Base-by-base conservation (phyloP, 2,888 invertebrate genomes). In the Andrena haemorrhoa region DNA sequence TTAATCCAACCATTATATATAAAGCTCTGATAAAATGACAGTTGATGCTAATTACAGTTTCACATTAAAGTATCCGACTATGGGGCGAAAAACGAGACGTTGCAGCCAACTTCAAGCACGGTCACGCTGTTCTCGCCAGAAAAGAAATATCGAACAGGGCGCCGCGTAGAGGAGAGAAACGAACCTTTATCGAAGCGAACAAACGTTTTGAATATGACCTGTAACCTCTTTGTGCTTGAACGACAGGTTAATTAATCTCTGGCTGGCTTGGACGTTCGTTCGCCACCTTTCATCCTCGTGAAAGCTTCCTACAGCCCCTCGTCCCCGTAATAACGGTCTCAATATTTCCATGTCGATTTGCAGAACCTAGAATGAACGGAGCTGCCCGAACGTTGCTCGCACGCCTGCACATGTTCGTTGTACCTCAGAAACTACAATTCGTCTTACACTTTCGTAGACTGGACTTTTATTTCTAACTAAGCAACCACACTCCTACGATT, bases 161-260 rank as follows among this genome's bases (percentile, higher is more conserved):
- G 47, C 58, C 53, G 20, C 29, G 33, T 33, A 33, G 41, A 41
- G 56, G n/a, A 26, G 58, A 53, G 66, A 75, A 63, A 71, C 68
- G 75, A 69, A 58, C 51, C 72, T 79, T 72, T 72, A 79, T 83
- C 76, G 73, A 80, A 61, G 72, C 49, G 56, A 51, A 61, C 76
- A 69, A 73, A 79, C 83, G 64, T 78, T 83, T 78, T 75, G 66
- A 83, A 83, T 82, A 72, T 78, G 75, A 75, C 72, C 78, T 70
- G 78, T 70, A 78, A 83, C 82, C 82, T 78, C 79, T 85, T 83
- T 85, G 76, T 85, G 75, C 64, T 35, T 83, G 84, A 84, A 88
- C 80, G 87, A 85, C 87, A 88, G 85, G 81, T 88, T 88, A 88
- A 88, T 88, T 87, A 87, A 88, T 84, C 78, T 82, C 79, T 75